phyloP scores from a whole-genome alignment of 2,888 invertebrate genomes.

The Agrotis segetum region DNA sequence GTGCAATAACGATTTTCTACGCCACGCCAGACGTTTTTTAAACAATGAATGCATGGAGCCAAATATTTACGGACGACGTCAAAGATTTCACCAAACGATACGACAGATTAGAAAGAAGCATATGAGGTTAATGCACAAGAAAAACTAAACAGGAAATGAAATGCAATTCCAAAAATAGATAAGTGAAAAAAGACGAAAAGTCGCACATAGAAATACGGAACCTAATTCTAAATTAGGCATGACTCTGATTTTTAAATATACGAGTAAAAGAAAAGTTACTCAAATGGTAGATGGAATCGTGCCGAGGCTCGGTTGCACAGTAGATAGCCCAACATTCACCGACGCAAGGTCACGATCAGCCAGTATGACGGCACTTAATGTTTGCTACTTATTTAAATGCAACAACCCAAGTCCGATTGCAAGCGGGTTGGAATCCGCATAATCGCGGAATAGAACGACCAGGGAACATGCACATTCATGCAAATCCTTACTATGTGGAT shows the following conservation, averaged over 20 bases:
- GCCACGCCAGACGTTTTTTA: constrained; percentile 69
- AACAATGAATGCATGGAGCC: constrained; percentile 70
- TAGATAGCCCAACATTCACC: constrained; percentile 63
- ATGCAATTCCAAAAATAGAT: constrained; percentile 8
- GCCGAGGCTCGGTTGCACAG: constrained; percentile 62
- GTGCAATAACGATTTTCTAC: constrained; percentile 82
- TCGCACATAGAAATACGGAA: constrained; percentile 1
- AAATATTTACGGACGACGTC: constrained; percentile 63
- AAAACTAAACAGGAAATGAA: constrained; percentile 30
- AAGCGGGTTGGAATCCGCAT: constrained; percentile 46
- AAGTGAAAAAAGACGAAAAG: neutral
- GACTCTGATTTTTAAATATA: constrained; percentile 13
- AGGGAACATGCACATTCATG: constrained; percentile 35
- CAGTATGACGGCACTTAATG: constrained; percentile 68
- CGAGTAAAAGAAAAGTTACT: constrained; percentile 54
- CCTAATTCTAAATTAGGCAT: neutral
- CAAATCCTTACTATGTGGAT: constrained; percentile 5
- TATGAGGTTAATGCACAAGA: constrained; percentile 23
- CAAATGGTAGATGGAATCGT: constrained; percentile 57
- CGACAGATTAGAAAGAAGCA: constrained; percentile 10
- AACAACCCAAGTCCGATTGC: constrained; percentile 51
- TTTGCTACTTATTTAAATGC: constrained; percentile 73
- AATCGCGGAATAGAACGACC: constrained; percentile 32
- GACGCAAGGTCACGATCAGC: constrained; percentile 81
- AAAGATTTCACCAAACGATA: constrained; percentile 48